A percentile compares a stretch with the other conserved stretches of the same genome.
phyloP scores from a whole-genome alignment of 2,888 invertebrate species.

The Cyrtodaria siliqua region DNA sequence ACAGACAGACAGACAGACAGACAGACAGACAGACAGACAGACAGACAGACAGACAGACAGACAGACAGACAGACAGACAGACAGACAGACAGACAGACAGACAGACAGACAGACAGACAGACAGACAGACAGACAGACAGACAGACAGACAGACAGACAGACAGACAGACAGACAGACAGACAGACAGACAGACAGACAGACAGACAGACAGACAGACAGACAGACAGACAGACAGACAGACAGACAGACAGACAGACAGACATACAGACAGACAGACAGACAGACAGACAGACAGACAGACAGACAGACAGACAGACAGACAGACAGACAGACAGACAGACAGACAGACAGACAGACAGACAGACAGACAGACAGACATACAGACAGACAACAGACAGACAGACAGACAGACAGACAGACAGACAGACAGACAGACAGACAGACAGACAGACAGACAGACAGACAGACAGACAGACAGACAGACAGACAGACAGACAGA shows the following conservation, averaged over 20 bases:
- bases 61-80: no score
- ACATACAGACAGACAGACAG: no score
- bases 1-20: no score
- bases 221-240: constrained; percentile 3
- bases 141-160: no score
- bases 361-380: no score
- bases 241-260: constrained; percentile 3
- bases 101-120: no score
- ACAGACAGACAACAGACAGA: no score
- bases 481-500: constrained; percentile 3
- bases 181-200: constrained; percentile 3
- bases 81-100: no score
- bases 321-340: constrained; percentile 3
- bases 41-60: no score
- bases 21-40: no score
- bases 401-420: constrained; percentile 3
- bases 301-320: constrained; percentile 3
- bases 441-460: constrained; percentile 3
- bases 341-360: no score
- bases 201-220: constrained; percentile 3
- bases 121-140: no score
- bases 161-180: constrained; percentile 3
- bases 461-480: constrained; percentile 3
- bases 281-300: constrained; percentile 3
- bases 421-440: constrained; percentile 3